Evolutionary conservation across 1,140 invertebrate species (phyloP).

Genomic region (Drosophila aff.): DNA sequence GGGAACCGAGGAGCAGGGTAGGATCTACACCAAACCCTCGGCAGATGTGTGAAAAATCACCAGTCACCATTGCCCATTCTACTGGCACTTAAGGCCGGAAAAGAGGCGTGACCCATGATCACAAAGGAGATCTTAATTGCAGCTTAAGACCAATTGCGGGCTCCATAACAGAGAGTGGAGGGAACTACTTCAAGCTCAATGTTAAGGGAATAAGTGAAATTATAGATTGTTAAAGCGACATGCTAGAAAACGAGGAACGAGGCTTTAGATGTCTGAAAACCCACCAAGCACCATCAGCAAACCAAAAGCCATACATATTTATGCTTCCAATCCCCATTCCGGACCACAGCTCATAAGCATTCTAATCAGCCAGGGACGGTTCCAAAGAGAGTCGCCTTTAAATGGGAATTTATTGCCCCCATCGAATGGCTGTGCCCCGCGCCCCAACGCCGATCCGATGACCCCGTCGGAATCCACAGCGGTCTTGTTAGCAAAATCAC

Average conservation of each 20-base stretch:
- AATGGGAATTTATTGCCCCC: constrained; percentile 64
- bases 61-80: constrained; percentile 44
- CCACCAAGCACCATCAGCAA: background rate
- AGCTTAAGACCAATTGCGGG: constrained; percentile 15
- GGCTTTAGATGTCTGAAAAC: background rate
- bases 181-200: background rate
- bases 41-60: constrained; percentile 56
- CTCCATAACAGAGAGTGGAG: background rate
- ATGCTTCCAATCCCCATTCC: background rate
- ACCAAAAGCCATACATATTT: constrained; percentile 6
- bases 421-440: constrained; percentile 39
- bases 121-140: constrained; percentile 57
- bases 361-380: constrained; percentile 36
- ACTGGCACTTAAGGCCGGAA: constrained; percentile 34
- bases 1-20: constrained; percentile 1
- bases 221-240: background rate
- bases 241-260: background rate
- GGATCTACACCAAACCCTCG: constrained; percentile 18
- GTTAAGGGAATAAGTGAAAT: background rate
- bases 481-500: constrained; percentile 74
- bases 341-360: constrained; percentile 36
- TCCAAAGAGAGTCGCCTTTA: constrained; percentile 27
- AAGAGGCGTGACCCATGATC: constrained; percentile 22
- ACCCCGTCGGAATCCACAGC: constrained; percentile 56
- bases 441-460: constrained; percentile 47